Percentiles rank a stretch among this genome's conserved stretches.
Evolutionary conservation across 2,888 invertebrate species (phyloP).

Genomic region (Drosophila pseudotalamancana): DNA sequence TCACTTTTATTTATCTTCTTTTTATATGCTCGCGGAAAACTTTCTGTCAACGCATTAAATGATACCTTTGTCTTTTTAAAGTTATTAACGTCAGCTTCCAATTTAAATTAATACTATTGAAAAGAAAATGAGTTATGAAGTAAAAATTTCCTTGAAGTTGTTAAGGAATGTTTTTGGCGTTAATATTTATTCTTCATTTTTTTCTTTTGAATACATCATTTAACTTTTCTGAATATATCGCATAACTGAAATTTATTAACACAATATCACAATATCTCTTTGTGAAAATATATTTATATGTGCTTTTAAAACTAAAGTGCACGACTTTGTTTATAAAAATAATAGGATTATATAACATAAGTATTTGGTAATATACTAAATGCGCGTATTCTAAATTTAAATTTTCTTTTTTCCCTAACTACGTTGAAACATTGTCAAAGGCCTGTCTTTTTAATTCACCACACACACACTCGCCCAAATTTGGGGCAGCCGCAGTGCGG

Average conservation of each 20-base stretch:
- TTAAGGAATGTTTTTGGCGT: not conserved
- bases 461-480: not conserved
- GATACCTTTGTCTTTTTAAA: conserved; percentile 14
- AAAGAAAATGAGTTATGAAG: not conserved
- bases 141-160: conserved; percentile 13
- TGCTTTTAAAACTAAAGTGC: too few relatives aligned
- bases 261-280: too few relatives aligned
- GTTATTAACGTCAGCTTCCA: conserved; percentile 28
- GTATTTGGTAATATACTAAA: too few relatives aligned
- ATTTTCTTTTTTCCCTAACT: too few relatives aligned
- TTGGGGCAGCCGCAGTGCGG: conserved; percentile 20
- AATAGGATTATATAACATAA: too few relatives aligned
- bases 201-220: not conserved
- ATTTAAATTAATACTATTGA: conserved; percentile 5
- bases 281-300: too few relatives aligned
- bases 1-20: conserved; percentile 20
- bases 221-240: not conserved
- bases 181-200: not conserved
- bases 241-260: too few relatives aligned
- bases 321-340: too few relatives aligned
- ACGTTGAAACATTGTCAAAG: not conserved
- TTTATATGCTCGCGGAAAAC: conserved; percentile 7
- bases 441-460: conserved; percentile 11
- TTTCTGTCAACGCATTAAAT: conserved; percentile 5
- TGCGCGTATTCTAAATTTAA: too few relatives aligned